Evolutionary conservation across 1,140 invertebrate species (phyloP).

Genomic region (Idris sp.): DNA sequence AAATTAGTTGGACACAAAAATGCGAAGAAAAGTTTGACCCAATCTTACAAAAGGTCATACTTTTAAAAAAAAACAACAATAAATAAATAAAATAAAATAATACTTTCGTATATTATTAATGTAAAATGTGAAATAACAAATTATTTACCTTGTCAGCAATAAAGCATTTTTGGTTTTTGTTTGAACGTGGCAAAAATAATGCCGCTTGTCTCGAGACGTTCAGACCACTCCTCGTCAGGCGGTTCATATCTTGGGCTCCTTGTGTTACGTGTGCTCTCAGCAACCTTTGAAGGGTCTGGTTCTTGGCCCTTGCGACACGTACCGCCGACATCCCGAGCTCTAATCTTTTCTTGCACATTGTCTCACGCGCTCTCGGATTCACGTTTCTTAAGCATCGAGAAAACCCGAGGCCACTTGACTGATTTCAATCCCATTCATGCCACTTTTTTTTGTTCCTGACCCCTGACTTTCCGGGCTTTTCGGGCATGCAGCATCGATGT

Average conservation of each 20-base stretch:
- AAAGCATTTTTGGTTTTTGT: slow-evolving; percentile 29
- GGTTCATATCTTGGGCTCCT: slow-evolving; percentile 41
- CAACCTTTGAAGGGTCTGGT: slow-evolving; percentile 33
- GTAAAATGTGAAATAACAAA: background rate
- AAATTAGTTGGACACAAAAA: slow-evolving; percentile 45
- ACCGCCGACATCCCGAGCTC: slow-evolving; percentile 40
- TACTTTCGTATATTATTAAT: too few relatives aligned
- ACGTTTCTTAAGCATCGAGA: slow-evolving; percentile 67
- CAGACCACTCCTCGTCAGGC: slow-evolving; percentile 32
- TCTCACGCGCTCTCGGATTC: slow-evolving; percentile 70
- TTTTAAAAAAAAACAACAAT: too few relatives aligned
- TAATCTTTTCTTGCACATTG: slow-evolving; percentile 55
- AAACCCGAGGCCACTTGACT: slow-evolving; percentile 65
- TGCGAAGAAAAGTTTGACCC: too few relatives aligned
- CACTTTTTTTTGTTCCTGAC: slow-evolving; percentile 51
- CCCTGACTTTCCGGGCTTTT: slow-evolving; percentile 3
- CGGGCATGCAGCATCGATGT: slow-evolving; percentile 13
- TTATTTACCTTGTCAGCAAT: slow-evolving; percentile 31
- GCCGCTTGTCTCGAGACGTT: slow-evolving; percentile 39
- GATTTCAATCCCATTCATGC: slow-evolving; percentile 64
- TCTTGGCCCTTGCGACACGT: slow-evolving; percentile 56
- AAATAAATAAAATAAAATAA: too few relatives aligned
- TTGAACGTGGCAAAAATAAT: slow-evolving; percentile 47
- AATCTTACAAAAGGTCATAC: too few relatives aligned
- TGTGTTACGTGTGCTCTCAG: slow-evolving; percentile 42